These are phyloP conservation scores for Megalurothrips usitatus DNA, from an alignment of 2,888 invertebrate genomes.

Conservation along the genomic window DNA sequence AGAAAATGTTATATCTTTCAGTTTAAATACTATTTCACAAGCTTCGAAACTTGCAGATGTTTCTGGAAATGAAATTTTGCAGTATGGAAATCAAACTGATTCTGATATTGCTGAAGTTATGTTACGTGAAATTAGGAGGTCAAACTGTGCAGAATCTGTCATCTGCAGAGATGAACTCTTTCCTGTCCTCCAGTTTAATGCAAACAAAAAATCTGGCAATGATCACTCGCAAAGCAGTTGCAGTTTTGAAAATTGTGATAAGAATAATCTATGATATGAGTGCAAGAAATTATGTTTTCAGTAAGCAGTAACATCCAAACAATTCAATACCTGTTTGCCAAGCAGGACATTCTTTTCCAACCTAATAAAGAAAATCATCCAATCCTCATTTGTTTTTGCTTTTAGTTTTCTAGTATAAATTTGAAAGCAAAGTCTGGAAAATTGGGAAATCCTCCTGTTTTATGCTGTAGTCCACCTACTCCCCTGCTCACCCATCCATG, in stretches of 20 bases:
- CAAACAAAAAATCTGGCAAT: not conserved
- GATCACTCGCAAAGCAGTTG: not conserved
- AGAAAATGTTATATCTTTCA: not conserved
- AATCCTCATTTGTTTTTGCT: not conserved
- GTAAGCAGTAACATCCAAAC: not conserved
- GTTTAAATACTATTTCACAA: not conserved
- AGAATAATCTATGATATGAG: not conserved
- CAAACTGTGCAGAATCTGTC: not conserved
- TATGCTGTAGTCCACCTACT: not conserved
- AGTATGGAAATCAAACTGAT: constrained; percentile 14
- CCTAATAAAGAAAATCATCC: not conserved
- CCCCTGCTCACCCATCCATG: not conserved
- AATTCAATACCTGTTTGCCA: not conserved
- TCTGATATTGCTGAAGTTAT: not conserved
- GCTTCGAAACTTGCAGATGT: not conserved
- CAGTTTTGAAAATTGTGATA: not conserved
- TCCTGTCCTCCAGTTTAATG: not conserved
- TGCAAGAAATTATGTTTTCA: not conserved
- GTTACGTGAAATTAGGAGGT: not conserved
- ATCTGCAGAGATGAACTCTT: constrained; percentile 1
- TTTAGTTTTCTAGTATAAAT: not conserved
- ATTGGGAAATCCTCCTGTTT: no score
- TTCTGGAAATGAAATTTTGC: not conserved
- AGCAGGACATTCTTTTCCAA: not conserved
- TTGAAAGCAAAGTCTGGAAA: not conserved